These are phyloP conservation scores for Parambassis ranga DNA, from an alignment of 2,797 vertebrate genomes.

Conservation along the genomic window DNA sequence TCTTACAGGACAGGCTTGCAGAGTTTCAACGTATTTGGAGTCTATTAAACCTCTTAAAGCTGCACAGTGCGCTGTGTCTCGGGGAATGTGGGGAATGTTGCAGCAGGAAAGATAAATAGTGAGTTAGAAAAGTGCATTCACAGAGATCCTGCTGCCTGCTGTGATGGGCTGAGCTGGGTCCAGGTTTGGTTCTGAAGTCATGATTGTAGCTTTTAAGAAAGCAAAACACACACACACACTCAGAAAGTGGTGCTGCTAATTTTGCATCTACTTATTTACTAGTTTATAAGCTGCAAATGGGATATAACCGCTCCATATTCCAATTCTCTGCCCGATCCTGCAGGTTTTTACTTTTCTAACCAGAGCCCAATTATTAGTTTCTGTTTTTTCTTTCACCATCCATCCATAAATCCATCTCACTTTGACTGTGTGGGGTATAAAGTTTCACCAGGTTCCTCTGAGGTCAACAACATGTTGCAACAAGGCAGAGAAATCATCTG, in stretches of 20 bases:
- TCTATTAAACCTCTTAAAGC: no score
- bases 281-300: no score
- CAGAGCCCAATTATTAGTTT: no score
- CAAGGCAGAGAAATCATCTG: neutral
- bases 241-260: no score
- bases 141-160: neutral
- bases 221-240: no score
- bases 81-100: conserved; percentile 25
- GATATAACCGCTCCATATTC: no score
- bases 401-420: neutral
- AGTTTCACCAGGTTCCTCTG: conserved; percentile 26
- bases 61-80: neutral
- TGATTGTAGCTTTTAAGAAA: no score
- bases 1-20: no score
- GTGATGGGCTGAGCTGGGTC: neutral
- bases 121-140: neutral
- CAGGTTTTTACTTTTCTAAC: no score
- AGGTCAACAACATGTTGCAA: conserved; percentile 14
- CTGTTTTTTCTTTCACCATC: neutral
- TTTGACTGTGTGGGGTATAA: neutral
- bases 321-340: no score
- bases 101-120: conserved; percentile 31
- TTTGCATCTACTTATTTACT: no score
- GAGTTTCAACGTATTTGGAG: no score
- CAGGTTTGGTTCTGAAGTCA: neutral